phyloP scores from a whole-genome alignment of 2,797 vertebrate species.

The Hemibagrus guttatus region DNA sequence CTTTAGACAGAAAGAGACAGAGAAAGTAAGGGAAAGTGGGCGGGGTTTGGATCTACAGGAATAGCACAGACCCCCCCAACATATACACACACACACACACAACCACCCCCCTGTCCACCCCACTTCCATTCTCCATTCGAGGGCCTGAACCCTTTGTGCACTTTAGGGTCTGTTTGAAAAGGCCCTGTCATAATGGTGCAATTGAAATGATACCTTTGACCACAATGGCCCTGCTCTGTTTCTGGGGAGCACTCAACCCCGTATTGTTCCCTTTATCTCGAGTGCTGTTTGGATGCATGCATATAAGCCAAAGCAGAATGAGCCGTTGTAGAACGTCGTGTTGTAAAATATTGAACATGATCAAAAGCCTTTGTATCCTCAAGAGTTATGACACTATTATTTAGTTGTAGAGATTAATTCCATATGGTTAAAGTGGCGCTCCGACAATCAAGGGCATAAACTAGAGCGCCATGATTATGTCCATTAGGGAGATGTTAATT shows the following conservation, averaged over 20 bases:
- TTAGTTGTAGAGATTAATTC: conserved; percentile 45
- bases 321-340: conserved; percentile 75
- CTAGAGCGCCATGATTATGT: conserved; percentile 19
- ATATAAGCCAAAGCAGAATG: conserved; percentile 74
- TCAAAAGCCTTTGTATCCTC: conserved; percentile 69
- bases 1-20: conserved; percentile 83
- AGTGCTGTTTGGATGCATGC: conserved; percentile 78
- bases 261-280: conserved; percentile 77
- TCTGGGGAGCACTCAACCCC: conserved; percentile 78
- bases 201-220: conserved; percentile 78
- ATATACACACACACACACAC: neutral
- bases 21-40: conserved; percentile 76
- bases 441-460: conserved; percentile 26
- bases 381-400: conserved; percentile 56
- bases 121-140: conserved; percentile 87
- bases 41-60: conserved; percentile 73
- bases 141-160: conserved; percentile 79
- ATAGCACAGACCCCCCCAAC: neutral
- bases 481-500: conserved; percentile 24
- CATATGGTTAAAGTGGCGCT: conserved; percentile 46
- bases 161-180: conserved; percentile 77
- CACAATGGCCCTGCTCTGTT: conserved; percentile 79
- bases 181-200: conserved; percentile 79
- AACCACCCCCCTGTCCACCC: conserved; percentile 54
- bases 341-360: conserved; percentile 79